These are phyloP conservation scores for Watsonalla cultraria DNA, from an alignment of 2,888 invertebrate species.

Conservation along the genomic window DNA sequence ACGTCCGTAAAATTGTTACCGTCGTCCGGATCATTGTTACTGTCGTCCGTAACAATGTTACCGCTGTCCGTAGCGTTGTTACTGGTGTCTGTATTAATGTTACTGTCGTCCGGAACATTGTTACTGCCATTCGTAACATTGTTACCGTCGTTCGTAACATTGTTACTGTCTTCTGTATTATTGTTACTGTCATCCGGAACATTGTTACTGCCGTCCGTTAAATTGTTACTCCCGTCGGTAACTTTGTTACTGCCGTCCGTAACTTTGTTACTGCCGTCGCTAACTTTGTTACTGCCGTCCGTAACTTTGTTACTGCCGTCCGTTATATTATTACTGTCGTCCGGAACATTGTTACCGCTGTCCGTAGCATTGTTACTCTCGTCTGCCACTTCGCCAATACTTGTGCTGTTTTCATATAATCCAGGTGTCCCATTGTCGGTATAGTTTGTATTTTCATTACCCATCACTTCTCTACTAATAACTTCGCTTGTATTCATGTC, in stretches of 20 bases:
- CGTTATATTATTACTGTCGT: not conserved
- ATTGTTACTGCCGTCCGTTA: not conserved
- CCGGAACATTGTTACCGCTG: not conserved
- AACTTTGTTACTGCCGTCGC: not conserved
- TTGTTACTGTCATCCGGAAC: not conserved
- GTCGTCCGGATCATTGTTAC: not conserved
- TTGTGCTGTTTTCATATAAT: too few species aligned
- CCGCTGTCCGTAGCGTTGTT: not conserved
- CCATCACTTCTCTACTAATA: too few species aligned
- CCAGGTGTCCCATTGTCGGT: too few species aligned
- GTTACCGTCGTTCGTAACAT: not conserved
- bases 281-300: not conserved
- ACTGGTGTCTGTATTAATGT: too few species aligned
- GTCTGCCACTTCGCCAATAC: too few species aligned
- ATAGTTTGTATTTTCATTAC: too few species aligned
- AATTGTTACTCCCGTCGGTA: slow-evolving; percentile 4
- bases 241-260: not conserved
- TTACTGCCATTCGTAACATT: too few species aligned
- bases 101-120: not conserved
- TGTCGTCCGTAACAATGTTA: too few species aligned
- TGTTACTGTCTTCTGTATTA: not conserved
- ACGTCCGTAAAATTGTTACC: too few species aligned
- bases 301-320: not conserved
- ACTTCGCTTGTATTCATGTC: not conserved
- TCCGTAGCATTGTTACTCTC: slow-evolving; percentile 1